phyloP scores from a whole-genome alignment of 1,140 invertebrate species.

The Anadara kagoshimensis region DNA sequence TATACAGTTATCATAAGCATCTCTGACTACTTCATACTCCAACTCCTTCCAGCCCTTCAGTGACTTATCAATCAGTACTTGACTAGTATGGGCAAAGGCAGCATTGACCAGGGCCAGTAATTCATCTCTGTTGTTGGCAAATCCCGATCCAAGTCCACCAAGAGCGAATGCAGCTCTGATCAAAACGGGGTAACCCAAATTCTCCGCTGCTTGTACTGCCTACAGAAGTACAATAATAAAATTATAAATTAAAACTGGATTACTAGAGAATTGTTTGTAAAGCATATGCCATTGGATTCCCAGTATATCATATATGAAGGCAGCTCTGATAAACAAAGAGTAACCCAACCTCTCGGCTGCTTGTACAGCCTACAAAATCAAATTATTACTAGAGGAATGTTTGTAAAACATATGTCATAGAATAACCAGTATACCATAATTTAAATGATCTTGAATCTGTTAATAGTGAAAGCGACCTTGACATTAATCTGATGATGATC shows the following conservation, averaged over 20 bases:
- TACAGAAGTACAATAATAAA: slow-evolving; percentile 53
- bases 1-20: slow-evolving; percentile 98
- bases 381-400: too few relatives aligned
- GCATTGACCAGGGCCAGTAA: slow-evolving; percentile 85
- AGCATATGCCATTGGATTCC: too few relatives aligned
- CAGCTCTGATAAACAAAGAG: too few relatives aligned
- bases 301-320: too few relatives aligned
- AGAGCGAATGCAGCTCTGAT: slow-evolving; percentile 96
- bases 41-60: slow-evolving; percentile 99
- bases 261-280: slow-evolving; percentile 1
- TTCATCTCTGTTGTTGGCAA: slow-evolving; percentile 93
- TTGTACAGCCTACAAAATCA: too few relatives aligned
- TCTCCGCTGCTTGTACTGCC: slow-evolving; percentile 89
- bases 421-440: too few relatives aligned
- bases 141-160: slow-evolving; percentile 97
- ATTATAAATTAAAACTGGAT: background rate
- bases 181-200: slow-evolving; percentile 95
- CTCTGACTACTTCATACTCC: slow-evolving; percentile 99
- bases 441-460: too few relatives aligned
- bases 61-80: slow-evolving; percentile 95
- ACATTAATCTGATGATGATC: too few relatives aligned
- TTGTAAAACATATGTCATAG: too few relatives aligned
- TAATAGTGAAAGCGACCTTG: too few relatives aligned
- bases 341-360: too few relatives aligned
- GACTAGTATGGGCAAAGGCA: slow-evolving; percentile 93